Evolutionary conservation across 1,140 invertebrate genomes (phyloP).

Genomic region (Scaptomyza hsui): DNA sequence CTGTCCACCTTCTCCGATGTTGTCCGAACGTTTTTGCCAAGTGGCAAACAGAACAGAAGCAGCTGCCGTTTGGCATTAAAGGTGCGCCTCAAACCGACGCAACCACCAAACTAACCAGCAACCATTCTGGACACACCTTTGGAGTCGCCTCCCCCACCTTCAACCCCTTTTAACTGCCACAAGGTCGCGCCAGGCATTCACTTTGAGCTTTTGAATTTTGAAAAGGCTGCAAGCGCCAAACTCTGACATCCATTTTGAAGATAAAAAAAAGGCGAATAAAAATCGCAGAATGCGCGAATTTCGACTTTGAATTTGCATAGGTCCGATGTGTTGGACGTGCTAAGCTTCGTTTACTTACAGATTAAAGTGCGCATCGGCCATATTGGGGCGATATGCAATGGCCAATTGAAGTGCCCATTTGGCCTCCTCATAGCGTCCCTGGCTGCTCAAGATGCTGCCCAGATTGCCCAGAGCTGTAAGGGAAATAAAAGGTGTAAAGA

Average conservation of each 20-base stretch:
- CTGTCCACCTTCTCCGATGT: constrained; percentile 58
- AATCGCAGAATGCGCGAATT: constrained; percentile 35
- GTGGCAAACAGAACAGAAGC: constrained; percentile 48
- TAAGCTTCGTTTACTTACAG: constrained; percentile 91
- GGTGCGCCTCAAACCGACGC: constrained; percentile 18
- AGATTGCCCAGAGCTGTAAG: constrained; percentile 94
- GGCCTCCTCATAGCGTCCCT: constrained; percentile 92
- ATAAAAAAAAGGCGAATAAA: constrained; percentile 8
- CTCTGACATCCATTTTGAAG: constrained; percentile 67
- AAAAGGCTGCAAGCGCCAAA: constrained; percentile 71
- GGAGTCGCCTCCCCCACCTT: background rate
- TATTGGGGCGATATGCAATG: constrained; percentile 93
- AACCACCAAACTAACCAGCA: constrained; percentile 3
- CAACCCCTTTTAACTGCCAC: constrained; percentile 33
- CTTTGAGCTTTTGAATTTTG: constrained; percentile 81
- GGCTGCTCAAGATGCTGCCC: constrained; percentile 94
- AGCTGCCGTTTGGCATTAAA: constrained; percentile 68
- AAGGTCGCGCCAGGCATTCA: constrained; percentile 77
- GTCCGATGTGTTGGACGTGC: constrained; percentile 45
- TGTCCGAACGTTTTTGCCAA: constrained; percentile 76
- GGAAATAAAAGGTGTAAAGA: background rate
- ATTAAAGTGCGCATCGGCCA: constrained; percentile 98
- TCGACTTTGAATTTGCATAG: constrained; percentile 49
- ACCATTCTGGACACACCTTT: background rate
- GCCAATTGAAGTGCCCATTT: constrained; percentile 94